Base-by-base conservation (phyloP, 2,113 vertebrate species). In the Colius striatus region DNA sequence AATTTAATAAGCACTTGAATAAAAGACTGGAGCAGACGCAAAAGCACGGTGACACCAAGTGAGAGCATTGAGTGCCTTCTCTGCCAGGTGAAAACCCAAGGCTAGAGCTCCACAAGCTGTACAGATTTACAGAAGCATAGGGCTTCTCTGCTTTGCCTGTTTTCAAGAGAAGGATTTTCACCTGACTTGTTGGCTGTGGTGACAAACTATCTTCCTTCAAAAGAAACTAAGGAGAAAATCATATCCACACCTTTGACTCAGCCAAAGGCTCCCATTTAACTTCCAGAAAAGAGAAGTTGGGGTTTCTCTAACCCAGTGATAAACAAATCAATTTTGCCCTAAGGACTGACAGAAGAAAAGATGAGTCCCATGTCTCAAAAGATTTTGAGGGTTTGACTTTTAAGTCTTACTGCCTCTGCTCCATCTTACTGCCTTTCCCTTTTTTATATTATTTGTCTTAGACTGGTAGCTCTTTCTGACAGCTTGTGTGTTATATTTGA, bases 401-500 rank as follows among this genome's bases (percentile, higher is more conserved):
- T 34, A 81, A 92, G 30, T 21, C 27, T 73, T 82, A 68, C 61
- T 4, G 0, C 84, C 61, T 77, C 41, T 81, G 48, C 36, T 89
- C 70, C 47, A 14, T 53, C 9, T 0, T 78, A 32, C 38, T 51
- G 57, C 70, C 36, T 92, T 85, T 93, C 61, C 16, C 60, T 87
- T 72, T 72, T 74, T 38, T 50, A 55, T 11, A 4, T 90, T 96
- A 63, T 91, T 95, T 94, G 57, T 94, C 93, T 95, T 75, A 93
- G 57, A 63, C n/a, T 30, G 48, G 85, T 88, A 87, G 76, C 68
- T 76, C 53, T 71, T 86, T 86, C 84, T 92, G 88, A 84, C 93
- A 95, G 70, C 58, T 86, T 81, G 41, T 90, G 79, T 78, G 82
- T 78, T 86, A 75, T 90, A 90, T 93, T 85, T 95, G 79, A 94